Evolutionary conservation across 1,140 invertebrate species (phyloP), one percentile per base, ranked within the genome.

Genomic region (Sinella curviseta): DNA sequence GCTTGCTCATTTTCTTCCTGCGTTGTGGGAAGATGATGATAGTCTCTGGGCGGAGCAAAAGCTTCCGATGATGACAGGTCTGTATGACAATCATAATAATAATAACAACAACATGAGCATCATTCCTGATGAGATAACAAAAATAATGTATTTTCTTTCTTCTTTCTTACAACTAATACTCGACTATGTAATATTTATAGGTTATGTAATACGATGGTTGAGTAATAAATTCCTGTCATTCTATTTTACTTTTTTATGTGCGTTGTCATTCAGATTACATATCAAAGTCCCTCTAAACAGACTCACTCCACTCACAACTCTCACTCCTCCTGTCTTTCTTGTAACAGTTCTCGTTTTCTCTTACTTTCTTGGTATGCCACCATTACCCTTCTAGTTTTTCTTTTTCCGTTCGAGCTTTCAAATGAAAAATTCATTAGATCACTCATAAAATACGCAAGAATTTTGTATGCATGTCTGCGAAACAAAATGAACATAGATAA

Each of bases 401-500:
- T 31, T 33, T 70, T 24, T 14, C 31, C 1, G 26, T 70, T 70
- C 28, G n/a, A n/a, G 12, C 8, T 70, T 70, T 70, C 26, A 70
- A 33, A 70, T 70, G 65, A 70, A 70, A 70, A 70, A 70, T 70
- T 70, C 65, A 70, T 70, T 70, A 70, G 65, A 33, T 70, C 65
- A 30, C 31, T 70, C 30, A 70, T 70, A 31, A 33, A 70, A 70
- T n/a, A 26, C 24, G 20, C 57, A 65, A 26, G 57, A 8, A 4
- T 65, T 26, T 4, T 65, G 57, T 65, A 16, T 65, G 57, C 16
- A n/a, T 26, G 8, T 65, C 24, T 70, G 14, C 31, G 8, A 70
- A 30, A 33, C 30, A 20, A 48, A 48, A 48, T 12, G 39, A 48
- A 20, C 39, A 20, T 48, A 48, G 39, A 48, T 48, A 48, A 48